These are phyloP conservation scores for Lasioglossum baleicum DNA, from an alignment of 1,140 invertebrate species.

Conservation along the genomic window DNA sequence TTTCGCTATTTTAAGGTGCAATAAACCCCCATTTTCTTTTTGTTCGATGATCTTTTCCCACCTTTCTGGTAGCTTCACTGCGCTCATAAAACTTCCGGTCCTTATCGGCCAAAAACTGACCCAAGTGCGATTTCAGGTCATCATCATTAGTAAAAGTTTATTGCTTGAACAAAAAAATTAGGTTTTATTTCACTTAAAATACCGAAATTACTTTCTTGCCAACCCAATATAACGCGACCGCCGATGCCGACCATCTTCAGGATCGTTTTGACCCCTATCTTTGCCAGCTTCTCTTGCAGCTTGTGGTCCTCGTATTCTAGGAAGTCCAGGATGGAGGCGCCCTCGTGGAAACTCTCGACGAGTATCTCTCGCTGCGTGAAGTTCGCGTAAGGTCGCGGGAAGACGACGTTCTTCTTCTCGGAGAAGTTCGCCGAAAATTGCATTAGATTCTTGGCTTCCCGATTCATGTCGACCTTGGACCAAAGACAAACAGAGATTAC, in stretches of 20 bases:
- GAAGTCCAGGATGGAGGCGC: slow-evolving; percentile 74
- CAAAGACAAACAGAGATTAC: neutral
- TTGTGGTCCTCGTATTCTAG: slow-evolving; percentile 55
- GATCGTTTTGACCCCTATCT: slow-evolving; percentile 77
- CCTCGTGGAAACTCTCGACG: slow-evolving; percentile 81
- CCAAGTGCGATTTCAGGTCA: no score
- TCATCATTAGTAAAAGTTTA: no score
- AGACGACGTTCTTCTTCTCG: slow-evolving; percentile 66
- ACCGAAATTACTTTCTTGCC: no score
- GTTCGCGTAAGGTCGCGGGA: slow-evolving; percentile 74
- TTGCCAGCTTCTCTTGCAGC: slow-evolving; percentile 71
- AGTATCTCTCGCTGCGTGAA: slow-evolving; percentile 73
- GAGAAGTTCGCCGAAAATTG: slow-evolving; percentile 78
- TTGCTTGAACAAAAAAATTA: no score
- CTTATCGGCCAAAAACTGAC: no score
- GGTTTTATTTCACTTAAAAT: no score
- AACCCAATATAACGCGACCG: neutral
- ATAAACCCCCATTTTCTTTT: no score
- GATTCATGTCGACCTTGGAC: slow-evolving; percentile 73
- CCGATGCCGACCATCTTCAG: slow-evolving; percentile 78
- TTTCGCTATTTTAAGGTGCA: no score
- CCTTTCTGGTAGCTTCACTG: no score
- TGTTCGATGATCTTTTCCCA: no score
- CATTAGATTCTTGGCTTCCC: slow-evolving; percentile 76
- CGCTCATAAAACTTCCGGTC: no score